Percentiles rank a stretch among this genome's conserved stretches.
Conservation (phyloP, 1,140 invertebrate species). For the Leptinotarsa texana region DNA sequence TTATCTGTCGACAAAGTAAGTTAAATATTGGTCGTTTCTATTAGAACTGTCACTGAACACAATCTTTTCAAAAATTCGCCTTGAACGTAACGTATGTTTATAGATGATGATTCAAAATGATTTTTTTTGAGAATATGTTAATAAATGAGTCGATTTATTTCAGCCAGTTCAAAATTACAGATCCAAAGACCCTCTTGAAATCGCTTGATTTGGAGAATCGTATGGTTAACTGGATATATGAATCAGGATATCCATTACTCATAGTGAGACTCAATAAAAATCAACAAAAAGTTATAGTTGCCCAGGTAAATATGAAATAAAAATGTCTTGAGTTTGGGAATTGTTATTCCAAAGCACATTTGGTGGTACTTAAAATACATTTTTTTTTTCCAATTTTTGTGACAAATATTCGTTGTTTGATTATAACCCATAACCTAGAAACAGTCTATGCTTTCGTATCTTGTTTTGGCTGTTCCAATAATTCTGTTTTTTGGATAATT, state of each 20-base stretch:
- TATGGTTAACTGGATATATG: conserved; percentile 7
- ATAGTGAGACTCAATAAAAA: neutral
- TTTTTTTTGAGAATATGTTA: too few relatives aligned
- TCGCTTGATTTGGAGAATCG: neutral
- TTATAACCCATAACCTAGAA: too few relatives aligned
- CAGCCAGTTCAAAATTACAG: neutral
- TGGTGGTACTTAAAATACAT: too few relatives aligned
- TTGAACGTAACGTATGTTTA: too few relatives aligned
- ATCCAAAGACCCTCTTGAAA: neutral
- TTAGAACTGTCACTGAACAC: neutral
- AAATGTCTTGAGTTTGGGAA: too few relatives aligned
- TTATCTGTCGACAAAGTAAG: conserved; percentile 5
- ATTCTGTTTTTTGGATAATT: too few relatives aligned
- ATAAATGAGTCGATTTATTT: neutral
- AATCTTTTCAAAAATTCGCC: neutral
- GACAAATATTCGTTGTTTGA: too few relatives aligned
- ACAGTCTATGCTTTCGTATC: too few relatives aligned
- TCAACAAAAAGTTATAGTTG: neutral
- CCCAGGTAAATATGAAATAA: neutral
- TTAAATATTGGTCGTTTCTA: neutral
- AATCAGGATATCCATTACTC: conserved; percentile 7
- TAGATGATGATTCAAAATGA: too few relatives aligned
- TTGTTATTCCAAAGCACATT: too few relatives aligned
- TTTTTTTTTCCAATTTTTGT: too few relatives aligned
- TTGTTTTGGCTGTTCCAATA: too few relatives aligned